These are phyloP conservation scores for Melanostoma mellinum DNA, from an alignment of 2,888 invertebrate genomes.

Conservation along the genomic window DNA sequence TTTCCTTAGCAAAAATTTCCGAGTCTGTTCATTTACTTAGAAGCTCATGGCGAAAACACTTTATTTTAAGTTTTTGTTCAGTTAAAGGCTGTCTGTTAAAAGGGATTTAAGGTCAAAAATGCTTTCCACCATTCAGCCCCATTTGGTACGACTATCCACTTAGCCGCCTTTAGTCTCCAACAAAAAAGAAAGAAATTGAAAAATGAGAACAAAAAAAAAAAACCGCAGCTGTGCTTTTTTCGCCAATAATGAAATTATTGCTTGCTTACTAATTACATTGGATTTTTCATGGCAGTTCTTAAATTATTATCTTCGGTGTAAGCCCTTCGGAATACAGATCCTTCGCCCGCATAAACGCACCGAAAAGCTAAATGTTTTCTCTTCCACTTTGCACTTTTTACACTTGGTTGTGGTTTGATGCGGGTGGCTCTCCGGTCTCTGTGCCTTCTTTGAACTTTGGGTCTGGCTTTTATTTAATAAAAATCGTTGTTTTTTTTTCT, in stretches of 20 bases:
- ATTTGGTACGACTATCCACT: constrained; percentile 9
- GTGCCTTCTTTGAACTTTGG: constrained; percentile 10
- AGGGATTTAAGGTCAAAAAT: background rate
- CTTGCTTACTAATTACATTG: constrained; percentile 48
- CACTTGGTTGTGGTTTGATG: background rate
- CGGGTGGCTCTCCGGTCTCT: background rate
- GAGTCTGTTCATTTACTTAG: no score
- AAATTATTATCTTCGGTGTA: constrained; percentile 31
- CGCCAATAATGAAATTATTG: constrained; percentile 57
- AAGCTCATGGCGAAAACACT: no score
- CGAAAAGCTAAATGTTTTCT: constrained; percentile 9
- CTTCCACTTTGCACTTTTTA: constrained; percentile 15
- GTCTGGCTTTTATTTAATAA: background rate
- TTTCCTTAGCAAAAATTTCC: no score
- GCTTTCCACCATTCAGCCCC: background rate
- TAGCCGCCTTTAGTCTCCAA: background rate
- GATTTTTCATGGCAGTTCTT: constrained; percentile 49
- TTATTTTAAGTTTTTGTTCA: no score
- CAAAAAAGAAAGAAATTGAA: background rate
- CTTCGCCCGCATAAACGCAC: background rate
- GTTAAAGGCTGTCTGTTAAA: background rate
- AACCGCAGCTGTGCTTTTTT: constrained; percentile 42
- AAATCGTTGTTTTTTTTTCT: background rate
- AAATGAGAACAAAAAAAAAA: background rate
- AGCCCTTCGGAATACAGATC: background rate